Evolutionary conservation across 1,140 invertebrate species (phyloP).

Genomic region (Aphaenogaster ashmeadi): DNA sequence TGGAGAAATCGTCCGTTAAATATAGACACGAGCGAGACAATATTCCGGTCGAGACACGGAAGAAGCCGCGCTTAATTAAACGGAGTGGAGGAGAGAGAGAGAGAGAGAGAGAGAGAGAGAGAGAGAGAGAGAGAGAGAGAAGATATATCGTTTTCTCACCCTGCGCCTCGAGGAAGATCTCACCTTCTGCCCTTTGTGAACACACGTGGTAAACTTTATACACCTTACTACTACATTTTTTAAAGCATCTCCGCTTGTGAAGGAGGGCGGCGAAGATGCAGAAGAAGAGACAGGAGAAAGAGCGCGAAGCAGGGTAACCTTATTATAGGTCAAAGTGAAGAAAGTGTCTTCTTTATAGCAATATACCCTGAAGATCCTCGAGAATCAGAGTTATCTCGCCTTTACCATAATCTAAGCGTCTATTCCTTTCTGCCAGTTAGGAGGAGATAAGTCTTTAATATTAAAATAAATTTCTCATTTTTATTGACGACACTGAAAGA

Average conservation of each 20-base stretch:
- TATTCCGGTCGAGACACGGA: background rate
- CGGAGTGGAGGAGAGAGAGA: background rate
- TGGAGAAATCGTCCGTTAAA: constrained; percentile 32
- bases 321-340: constrained; percentile 24
- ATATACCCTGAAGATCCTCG: background rate
- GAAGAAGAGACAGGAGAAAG: background rate
- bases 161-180: background rate
- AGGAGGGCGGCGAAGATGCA: too few species aligned
- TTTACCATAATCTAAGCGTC: background rate
- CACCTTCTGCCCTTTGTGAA: background rate
- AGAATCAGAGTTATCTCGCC: background rate
- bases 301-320: background rate
- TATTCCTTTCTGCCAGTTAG: background rate
- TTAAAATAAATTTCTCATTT: background rate
- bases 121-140: background rate
- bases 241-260: background rate
- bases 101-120: too few species aligned
- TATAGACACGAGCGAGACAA: background rate
- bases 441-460: background rate
- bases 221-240: background rate
- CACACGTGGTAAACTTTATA: constrained; percentile 4
- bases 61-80: constrained; percentile 42
- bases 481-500: background rate
- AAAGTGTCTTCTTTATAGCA: constrained; percentile 17
- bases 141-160: constrained; percentile 9